Base-by-base conservation (phyloP, 2,113 vertebrate genomes). In the Phoenicopterus ruber region DNA sequence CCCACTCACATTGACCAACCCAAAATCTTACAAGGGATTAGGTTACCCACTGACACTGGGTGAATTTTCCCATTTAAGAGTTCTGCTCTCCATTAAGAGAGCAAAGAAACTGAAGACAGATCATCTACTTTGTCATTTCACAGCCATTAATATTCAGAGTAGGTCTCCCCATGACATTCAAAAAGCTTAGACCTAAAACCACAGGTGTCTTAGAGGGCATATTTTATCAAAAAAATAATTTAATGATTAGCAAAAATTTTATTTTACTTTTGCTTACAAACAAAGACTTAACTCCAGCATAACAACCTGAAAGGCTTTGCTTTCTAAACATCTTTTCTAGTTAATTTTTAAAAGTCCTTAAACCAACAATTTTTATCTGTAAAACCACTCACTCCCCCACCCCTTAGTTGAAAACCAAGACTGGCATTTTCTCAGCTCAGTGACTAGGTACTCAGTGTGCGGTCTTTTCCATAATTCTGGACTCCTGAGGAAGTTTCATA, bases 261-360 rank as follows among this genome's bases (percentile, higher is more conserved):
- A 94, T 90, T 96, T 89, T 66, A 62, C 46, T 93, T 95, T 50
- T 76, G 52, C 74, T 82, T 91, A 94, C 92, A 97, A 95, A 94
- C 92, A 97, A 95, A 87, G 73, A 81, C 52, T 65, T 40, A 86
- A 83, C 42, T 83, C 54, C 72, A 96, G 91, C 90, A 82, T 17
- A 95, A 80, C 32, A 59, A 90, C 46, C 61, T 46, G 50, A 86
- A 96, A 82, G 69, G 36, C 42, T 70, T 72, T 70, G 34, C 50
- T 81, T 91, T 90, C 87, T 90, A 61, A 91, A 84, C 29, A 57
- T 65, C 4, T 57, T 54, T 94, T 71, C 62, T 61, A 72, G 38
- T 19, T 8, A 8, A n/a, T 59, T 84, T 65, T 79, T 18, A 65
- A 20, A 86, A 94, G 78, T 25, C 36, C 67, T 91, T 62, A 84